These are phyloP conservation scores for Volucella inanis DNA, from an alignment of 2,888 invertebrate genomes.

Conservation along the genomic window DNA sequence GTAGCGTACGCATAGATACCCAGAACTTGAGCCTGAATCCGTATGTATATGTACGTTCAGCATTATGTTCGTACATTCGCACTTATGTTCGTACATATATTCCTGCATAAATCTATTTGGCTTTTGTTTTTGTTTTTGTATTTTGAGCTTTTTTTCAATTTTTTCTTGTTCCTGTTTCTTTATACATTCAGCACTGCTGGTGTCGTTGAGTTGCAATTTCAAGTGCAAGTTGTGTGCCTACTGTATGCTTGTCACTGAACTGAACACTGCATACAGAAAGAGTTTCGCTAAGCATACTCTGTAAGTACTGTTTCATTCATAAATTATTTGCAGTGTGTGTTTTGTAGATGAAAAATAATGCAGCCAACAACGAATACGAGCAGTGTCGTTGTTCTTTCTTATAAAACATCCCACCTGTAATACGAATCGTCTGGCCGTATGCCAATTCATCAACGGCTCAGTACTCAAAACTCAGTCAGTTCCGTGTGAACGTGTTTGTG, in stretches of 20 bases:
- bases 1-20: conserved; percentile 36
- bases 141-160: conserved; percentile 11
- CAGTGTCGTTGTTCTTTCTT: conserved; percentile 56
- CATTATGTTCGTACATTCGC: conserved; percentile 11
- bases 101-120: conserved; percentile 4
- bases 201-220: conserved; percentile 63
- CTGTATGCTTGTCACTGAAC: background rate
- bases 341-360: conserved; percentile 35
- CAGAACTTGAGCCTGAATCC: conserved; percentile 63
- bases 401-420: conserved; percentile 62
- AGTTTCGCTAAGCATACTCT: background rate
- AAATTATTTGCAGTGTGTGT: conserved; percentile 57
- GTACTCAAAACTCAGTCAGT: background rate
- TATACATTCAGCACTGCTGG: conserved; percentile 53
- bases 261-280: background rate
- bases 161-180: conserved; percentile 29
- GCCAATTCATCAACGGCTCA: conserved; percentile 48
- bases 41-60: background rate
- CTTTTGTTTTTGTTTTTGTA: background rate
- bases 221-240: conserved; percentile 13
- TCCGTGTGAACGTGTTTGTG: background rate
- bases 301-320: conserved; percentile 62
- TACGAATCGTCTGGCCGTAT: conserved; percentile 54
- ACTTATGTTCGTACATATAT: background rate
- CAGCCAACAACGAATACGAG: conserved; percentile 1